phyloP scores from a whole-genome alignment of 2,888 invertebrate species.

The Eulithis prunata region DNA sequence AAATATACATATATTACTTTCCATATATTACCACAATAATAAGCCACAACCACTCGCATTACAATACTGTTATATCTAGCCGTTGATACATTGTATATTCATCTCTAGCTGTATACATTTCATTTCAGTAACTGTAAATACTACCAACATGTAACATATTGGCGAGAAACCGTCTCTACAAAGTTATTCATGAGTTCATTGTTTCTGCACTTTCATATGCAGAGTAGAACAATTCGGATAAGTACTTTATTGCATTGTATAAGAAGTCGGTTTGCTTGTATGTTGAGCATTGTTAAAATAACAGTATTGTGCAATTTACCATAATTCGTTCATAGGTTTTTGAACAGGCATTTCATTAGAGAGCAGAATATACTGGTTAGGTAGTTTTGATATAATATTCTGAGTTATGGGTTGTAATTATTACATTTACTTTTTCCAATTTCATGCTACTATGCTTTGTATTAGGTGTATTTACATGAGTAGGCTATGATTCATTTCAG shows the following conservation, averaged over 20 bases:
- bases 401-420: too few species aligned
- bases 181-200: conserved; percentile 24
- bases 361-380: too few species aligned
- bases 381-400: too few species aligned
- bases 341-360: too few species aligned
- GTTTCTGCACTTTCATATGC: conserved; percentile 19
- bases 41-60: too few species aligned
- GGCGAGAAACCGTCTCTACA: conserved; percentile 8
- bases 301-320: neutral
- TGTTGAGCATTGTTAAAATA: neutral
- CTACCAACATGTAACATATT: conserved; percentile 16
- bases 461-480: too few species aligned
- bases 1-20: too few species aligned
- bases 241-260: conserved; percentile 2
- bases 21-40: too few species aligned
- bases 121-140: conserved; percentile 4
- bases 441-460: too few species aligned
- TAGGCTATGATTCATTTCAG: too few species aligned
- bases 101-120: neutral
- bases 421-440: too few species aligned
- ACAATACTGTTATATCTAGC: too few species aligned
- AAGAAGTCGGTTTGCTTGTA: neutral
- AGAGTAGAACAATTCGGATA: conserved; percentile 11
- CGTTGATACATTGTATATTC: neutral
- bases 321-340: neutral